Evolutionary conservation across 1,140 invertebrate genomes (phyloP), one percentile per base, ranked within the genome.

Genomic region (Holotrichia oblita): DNA sequence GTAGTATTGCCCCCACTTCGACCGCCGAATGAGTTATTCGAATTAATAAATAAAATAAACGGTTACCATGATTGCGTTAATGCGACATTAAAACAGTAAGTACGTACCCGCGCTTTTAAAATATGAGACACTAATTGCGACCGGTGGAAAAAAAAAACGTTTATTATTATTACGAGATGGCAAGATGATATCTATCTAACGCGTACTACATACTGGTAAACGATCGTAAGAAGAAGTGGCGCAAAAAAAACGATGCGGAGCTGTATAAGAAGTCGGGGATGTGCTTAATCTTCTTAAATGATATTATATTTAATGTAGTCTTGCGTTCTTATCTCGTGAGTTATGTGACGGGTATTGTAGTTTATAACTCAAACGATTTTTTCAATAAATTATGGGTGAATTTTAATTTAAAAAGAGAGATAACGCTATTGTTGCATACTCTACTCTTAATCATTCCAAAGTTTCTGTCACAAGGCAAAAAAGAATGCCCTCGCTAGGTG

Each of bases 31-130:
- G 48, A 55, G 17, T 55, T 55, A 55, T 55, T 55, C 48, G 48
- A 55, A 55, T 55, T 55, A 55, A 55, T 55, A 55, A 55, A 55
- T 55, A 55, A 55, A 55, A 55, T 55, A 55, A 55, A 55, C 14
- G 48, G 48, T 55, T 55, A 17, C n/a, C 17, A 14, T 55, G 48
- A 55, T 55, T 55, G 48, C 48, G 48, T 55, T 55, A 55, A 55
- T 55, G 48, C 48, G 48, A 55, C 48, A 55, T 55, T 55, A 55
- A 55, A 55, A 55, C 48, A 55, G 48, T 55, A 17, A 14, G 48
- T 55, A 55, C 14, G 48, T 55, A 55, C 48, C 48, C 17, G 17
- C 48, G 48, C 48, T 17, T n/a, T 55, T 55, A 55, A 55, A 55
- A 55, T 55, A 55, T 17, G 48, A 55, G 48, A 55, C 48, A 55